These are phyloP conservation scores for Psophia crepitans DNA, from an alignment of 2,113 vertebrate species.

Conservation along the genomic window DNA sequence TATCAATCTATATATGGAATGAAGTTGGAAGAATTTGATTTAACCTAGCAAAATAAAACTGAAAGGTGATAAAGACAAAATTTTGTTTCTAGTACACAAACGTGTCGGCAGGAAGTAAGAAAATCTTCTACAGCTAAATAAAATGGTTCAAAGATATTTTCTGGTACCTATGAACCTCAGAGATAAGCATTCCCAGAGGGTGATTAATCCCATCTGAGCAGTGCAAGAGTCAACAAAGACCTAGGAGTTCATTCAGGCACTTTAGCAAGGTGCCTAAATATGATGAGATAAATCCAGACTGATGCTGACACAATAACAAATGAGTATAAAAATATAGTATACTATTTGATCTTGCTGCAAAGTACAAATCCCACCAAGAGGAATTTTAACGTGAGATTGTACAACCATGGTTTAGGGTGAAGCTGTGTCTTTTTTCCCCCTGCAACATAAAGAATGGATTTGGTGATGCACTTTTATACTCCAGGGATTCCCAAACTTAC, in stretches of 20 bases:
- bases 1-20: not conserved
- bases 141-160: not conserved
- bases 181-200: not conserved
- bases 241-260: not conserved
- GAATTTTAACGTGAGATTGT: not conserved
- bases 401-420: not conserved
- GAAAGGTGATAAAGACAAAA: not conserved
- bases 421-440: not conserved
- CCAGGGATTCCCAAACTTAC: not conserved
- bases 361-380: not conserved
- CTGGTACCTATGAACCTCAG: not conserved
- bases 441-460: not conserved
- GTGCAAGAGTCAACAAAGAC: not conserved
- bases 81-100: not conserved
- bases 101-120: not conserved
- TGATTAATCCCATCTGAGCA: not conserved
- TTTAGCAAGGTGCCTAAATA: not conserved
- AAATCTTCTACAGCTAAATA: not conserved
- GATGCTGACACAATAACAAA: not conserved
- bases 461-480: not conserved
- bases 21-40: not conserved
- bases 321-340: not conserved
- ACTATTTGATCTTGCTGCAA: not conserved
- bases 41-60: not conserved
- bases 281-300: not conserved